Percentiles rank a stretch among this genome's conserved stretches.
Evolutionary conservation across 1,140 invertebrate genomes (phyloP).

Genomic region (Epicauta chinensis): DNA sequence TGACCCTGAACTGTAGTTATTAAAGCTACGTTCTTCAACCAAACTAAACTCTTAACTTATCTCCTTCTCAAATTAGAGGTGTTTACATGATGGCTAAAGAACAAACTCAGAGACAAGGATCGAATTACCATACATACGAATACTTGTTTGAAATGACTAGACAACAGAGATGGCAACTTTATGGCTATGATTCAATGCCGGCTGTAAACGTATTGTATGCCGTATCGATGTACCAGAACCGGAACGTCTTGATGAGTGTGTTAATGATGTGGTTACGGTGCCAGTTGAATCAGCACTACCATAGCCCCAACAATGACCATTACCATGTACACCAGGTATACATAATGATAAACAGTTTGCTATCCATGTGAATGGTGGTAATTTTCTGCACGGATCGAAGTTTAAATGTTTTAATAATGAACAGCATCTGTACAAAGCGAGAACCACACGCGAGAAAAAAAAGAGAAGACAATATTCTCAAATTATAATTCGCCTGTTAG

Average conservation of each 20-base stretch:
- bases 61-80: no score
- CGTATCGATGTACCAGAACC: conserved; percentile 33
- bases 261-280: conserved; percentile 38
- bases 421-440: conserved; percentile 21
- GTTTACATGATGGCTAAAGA: no score
- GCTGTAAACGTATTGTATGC: conserved; percentile 37
- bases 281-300: conserved; percentile 30
- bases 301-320: conserved; percentile 35
- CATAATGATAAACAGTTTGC: conserved; percentile 35
- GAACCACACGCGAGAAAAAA: conserved; percentile 2
- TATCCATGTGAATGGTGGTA: conserved; percentile 40
- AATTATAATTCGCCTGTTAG: no score
- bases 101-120: no score
- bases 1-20: no score
- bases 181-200: conserved; percentile 26
- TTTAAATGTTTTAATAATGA: conserved; percentile 31
- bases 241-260: conserved; percentile 37
- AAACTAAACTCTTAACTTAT: no score
- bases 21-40: no score
- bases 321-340: conserved; percentile 31
- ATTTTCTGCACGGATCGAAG: conserved; percentile 35
- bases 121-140: no score
- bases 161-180: conserved; percentile 37
- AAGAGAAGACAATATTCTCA: no score
- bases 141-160: conserved; percentile 21